Evolutionary conservation across 2,888 invertebrate species (phyloP).

Genomic region (Artemia sinica): DNA sequence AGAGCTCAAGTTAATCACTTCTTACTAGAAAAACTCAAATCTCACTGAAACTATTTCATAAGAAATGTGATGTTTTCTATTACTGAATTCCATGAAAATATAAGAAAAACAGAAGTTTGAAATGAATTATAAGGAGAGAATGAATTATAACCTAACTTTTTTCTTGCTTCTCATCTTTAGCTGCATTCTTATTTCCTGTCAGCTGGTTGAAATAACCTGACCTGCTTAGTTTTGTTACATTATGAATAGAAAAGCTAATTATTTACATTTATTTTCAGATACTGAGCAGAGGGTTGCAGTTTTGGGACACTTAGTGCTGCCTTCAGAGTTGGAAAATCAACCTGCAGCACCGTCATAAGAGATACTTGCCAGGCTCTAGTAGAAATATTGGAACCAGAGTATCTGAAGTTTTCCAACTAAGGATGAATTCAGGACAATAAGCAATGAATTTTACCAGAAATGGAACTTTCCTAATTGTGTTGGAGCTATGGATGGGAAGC

Average conservation of each 20-base stretch:
- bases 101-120: no score
- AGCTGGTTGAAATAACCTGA: neutral
- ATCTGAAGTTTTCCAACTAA: neutral
- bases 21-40: no score
- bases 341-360: neutral
- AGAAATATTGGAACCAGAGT: neutral
- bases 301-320: slow-evolving; percentile 11
- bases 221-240: neutral
- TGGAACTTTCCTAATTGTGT: neutral
- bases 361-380: neutral
- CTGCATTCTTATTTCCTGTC: neutral
- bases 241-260: neutral
- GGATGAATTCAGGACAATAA: neutral
- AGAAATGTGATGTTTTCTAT: no score
- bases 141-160: no score
- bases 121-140: no score
- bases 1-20: no score
- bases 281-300: neutral
- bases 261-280: neutral
- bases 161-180: no score
- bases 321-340: neutral
- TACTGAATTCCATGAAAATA: no score
- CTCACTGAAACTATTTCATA: no score
- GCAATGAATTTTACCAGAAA: neutral
- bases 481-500: neutral